A percentile compares a stretch with the other conserved stretches of the same genome.
Conservation (phyloP, 92 coral and sea anemone genomes). For the Blastomussa wellsi region DNA sequence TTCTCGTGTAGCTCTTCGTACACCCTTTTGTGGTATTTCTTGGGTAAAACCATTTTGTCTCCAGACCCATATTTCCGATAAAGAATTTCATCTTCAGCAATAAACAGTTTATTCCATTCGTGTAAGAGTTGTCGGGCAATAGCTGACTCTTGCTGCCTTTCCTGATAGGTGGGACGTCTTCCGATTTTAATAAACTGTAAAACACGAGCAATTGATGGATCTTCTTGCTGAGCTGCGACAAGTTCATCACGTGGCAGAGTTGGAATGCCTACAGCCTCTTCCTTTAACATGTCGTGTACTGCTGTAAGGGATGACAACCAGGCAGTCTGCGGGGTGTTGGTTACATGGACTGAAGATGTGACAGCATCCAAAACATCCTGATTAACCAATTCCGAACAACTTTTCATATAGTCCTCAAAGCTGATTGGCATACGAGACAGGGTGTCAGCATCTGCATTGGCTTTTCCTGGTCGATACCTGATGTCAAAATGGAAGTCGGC, state of each 20-base stretch:
- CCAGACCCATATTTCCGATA: slow-evolving; percentile 8
- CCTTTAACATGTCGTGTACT: slow-evolving; percentile 1
- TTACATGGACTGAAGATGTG: neutral
- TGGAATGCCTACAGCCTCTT: slow-evolving; percentile 10
- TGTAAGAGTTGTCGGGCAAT: slow-evolving; percentile 19
- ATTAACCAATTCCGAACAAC: slow-evolving; percentile 13
- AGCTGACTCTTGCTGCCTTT: slow-evolving; percentile 6
- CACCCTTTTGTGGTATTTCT: too few species aligned
- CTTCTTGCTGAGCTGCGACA: slow-evolving; percentile 20
- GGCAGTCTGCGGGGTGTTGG: neutral
- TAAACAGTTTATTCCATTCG: slow-evolving; percentile 14
- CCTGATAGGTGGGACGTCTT: slow-evolving; percentile 16
- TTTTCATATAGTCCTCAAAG: slow-evolving; percentile 32
- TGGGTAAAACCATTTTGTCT: neutral
- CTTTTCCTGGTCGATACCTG: too few species aligned
- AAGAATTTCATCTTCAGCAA: slow-evolving; percentile 14
- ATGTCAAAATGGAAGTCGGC: too few species aligned
- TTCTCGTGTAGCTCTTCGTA: slow-evolving; percentile 27
- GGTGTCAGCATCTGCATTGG: too few species aligned
- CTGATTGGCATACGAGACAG: slow-evolving; percentile 42
- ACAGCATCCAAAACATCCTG: slow-evolving; percentile 31
- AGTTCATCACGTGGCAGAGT: slow-evolving; percentile 12
- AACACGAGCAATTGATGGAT: slow-evolving; percentile 17
- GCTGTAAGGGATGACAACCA: slow-evolving; percentile 26
- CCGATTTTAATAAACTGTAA: slow-evolving; percentile 2